Base-by-base conservation (phyloP, 2,113 vertebrate species). In the Rhynchomys soricoides region DNA sequence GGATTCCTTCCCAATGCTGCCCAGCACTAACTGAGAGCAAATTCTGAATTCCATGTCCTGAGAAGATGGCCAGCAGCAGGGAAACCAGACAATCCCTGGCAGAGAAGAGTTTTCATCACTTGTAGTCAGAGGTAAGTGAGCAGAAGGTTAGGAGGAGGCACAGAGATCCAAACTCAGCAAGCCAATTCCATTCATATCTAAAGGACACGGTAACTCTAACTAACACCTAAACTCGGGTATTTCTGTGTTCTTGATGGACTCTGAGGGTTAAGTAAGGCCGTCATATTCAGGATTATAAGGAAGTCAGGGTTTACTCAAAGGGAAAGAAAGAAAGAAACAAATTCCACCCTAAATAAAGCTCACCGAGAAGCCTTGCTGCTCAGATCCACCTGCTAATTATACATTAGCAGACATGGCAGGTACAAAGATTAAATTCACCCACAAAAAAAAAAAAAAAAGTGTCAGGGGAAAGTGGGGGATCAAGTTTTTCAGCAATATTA, bases 331-430 rank as follows among this genome's bases (percentile, higher is more conserved):
- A 96, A 96, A 75, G 93, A 97, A 96, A 97, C 97, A 96, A 68
- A 89, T 90, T 95, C 90, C 82, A 91, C 95, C 86, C 91, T 96
- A 97, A 96, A 97, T 97, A 97, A 96, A 97, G 62, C 90, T 43
- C 55, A 59, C 93, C 26, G 95, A 96, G 81, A 97, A 93, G 91
- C 92, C 74, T 40, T 85, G 93, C 89, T 68, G 78, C 97, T 97
- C 96, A 95, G 93, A 96, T 97, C 97, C 95, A 97, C 71, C 48
- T 96, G 95, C 97, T 98, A 97, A 97, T 98, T 98, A 98, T 96
- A 98, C 48, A 92, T 93, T 86, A 90, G 96, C 89, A 95, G 71
- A 96, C 93, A 75, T 94, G 90, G 89, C 96, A 97, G 97, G 97
- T 96, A 97, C 95, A 97, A 94, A 97, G 97, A 97, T 92, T 91